phyloP scores from a whole-genome alignment of 2,113 vertebrate species.

The Sylvia atricapilla region DNA sequence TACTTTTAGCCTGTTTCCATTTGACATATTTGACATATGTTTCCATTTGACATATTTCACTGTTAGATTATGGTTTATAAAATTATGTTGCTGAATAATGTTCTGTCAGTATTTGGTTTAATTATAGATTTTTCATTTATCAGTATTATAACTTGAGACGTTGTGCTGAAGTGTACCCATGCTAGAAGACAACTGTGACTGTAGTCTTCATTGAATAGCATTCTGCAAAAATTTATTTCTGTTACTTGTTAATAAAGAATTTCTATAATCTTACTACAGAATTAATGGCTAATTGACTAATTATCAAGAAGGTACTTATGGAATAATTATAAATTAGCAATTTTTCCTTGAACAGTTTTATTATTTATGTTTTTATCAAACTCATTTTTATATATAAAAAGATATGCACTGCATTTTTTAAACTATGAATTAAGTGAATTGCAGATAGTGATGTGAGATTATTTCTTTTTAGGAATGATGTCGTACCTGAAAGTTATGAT shows the following conservation, averaged over 20 bases:
- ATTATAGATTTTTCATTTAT: background rate
- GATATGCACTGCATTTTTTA: background rate
- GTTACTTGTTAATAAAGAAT: background rate
- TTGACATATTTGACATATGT: background rate
- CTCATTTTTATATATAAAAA: background rate
- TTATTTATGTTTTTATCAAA: background rate
- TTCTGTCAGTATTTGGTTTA: background rate
- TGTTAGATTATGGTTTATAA: background rate
- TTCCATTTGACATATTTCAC: background rate
- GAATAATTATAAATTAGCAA: background rate
- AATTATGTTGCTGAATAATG: background rate
- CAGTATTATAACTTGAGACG: background rate
- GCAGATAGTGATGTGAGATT: background rate
- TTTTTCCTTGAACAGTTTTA: background rate
- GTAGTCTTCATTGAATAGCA: background rate
- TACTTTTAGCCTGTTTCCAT: background rate
- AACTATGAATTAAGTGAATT: background rate
- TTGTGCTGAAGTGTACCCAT: background rate
- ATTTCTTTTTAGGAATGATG: conserved; percentile 32
- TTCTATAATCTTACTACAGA: background rate
- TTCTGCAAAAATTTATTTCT: background rate
- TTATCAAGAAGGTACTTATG: background rate
- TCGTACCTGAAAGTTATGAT: conserved; percentile 41
- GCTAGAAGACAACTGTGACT: background rate
- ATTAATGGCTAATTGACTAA: background rate